These are phyloP conservation scores for Plectus sambesii DNA, from an alignment of 1,140 invertebrate species.

Conservation along the genomic window DNA sequence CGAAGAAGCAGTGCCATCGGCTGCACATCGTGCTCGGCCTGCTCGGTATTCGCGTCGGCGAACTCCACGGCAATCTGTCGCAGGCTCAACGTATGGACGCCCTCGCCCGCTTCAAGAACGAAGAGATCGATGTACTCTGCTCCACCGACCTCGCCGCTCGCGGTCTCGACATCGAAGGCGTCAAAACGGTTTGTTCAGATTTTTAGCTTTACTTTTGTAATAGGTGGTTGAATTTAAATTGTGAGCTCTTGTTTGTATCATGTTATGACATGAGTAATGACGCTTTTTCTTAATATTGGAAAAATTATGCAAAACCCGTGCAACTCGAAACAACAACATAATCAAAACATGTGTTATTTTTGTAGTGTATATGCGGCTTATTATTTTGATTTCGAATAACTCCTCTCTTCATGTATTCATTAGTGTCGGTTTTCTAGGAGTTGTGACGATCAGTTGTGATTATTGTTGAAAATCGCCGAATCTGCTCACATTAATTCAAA, in stretches of 20 bases:
- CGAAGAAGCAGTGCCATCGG: constrained; percentile 81
- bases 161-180: constrained; percentile 86
- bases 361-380: too few relatives aligned
- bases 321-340: too few relatives aligned
- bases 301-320: too few relatives aligned
- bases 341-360: too few relatives aligned
- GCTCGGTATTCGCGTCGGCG: constrained; percentile 66
- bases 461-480: too few relatives aligned
- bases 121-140: constrained; percentile 68
- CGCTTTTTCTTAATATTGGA: too few relatives aligned
- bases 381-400: too few relatives aligned
- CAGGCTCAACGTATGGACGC: constrained; percentile 57
- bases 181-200: constrained; percentile 65
- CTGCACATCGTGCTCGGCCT: constrained; percentile 79
- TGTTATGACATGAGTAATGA: too few relatives aligned
- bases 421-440: too few relatives aligned
- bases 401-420: too few relatives aligned
- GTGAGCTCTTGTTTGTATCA: constrained; percentile 2
- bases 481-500: too few relatives aligned
- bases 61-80: constrained; percentile 86
- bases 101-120: constrained; percentile 34
- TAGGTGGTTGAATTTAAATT: neutral
- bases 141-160: constrained; percentile 92
- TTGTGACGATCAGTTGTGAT: too few relatives aligned
- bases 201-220: constrained; percentile 14